phyloP scores from a whole-genome alignment of 2,113 vertebrate genomes.

The Trematocara unimaculatum region DNA sequence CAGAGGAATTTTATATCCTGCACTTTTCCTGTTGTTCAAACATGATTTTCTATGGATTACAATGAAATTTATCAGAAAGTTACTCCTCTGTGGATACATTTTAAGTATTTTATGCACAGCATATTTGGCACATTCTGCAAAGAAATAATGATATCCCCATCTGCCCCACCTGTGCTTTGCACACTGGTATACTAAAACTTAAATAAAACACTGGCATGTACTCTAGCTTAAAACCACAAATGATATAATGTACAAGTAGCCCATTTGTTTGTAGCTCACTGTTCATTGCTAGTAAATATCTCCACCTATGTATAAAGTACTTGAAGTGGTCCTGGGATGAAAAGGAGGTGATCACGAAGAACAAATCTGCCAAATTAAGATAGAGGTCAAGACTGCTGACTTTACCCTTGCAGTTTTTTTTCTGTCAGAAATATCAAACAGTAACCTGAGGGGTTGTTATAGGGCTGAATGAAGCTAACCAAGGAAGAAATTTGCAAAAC shows the following conservation, averaged over 20 bases:
- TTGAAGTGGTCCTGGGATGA: background rate
- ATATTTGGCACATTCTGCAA: background rate
- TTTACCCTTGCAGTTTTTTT: background rate
- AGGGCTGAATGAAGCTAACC: background rate
- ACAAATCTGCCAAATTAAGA: background rate
- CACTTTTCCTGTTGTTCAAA: background rate
- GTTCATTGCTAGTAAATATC: background rate
- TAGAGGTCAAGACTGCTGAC: background rate
- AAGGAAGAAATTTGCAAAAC: background rate
- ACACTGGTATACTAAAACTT: background rate
- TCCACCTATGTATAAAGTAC: background rate
- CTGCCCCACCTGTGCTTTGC: background rate
- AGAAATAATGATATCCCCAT: background rate
- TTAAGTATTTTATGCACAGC: background rate
- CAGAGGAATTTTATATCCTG: background rate
- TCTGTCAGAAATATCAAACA: background rate
- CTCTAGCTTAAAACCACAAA: background rate
- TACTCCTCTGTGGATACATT: background rate
- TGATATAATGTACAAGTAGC: background rate
- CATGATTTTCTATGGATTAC: background rate
- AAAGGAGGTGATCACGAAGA: background rate
- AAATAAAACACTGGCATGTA: background rate
- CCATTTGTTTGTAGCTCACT: background rate
- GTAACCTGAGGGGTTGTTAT: background rate
- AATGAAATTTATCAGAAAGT: background rate